Evolutionary conservation across 2,113 vertebrate genomes (phyloP).

Genomic region (Calyptomena viridis): DNA sequence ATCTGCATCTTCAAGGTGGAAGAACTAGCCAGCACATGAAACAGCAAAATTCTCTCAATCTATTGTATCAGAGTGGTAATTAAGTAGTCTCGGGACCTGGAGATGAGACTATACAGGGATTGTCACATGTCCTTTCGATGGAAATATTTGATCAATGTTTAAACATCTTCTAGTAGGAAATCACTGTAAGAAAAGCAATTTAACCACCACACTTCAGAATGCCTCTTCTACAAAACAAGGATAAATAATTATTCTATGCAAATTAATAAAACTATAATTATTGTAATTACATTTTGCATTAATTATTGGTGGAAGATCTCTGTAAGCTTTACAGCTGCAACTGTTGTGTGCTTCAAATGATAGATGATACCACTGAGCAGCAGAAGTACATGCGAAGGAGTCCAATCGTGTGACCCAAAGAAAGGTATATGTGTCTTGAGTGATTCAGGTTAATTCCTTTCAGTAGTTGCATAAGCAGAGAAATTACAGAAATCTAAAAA

Average conservation of each 20-base stretch:
- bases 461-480: not conserved
- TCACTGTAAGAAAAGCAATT: not conserved
- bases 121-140: not conserved
- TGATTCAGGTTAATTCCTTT: not conserved
- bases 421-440: not conserved
- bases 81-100: not conserved
- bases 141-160: not conserved
- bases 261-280: not conserved
- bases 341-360: not conserved
- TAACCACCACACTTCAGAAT: not conserved
- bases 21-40: not conserved
- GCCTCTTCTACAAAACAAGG: not conserved
- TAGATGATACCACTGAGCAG: not conserved
- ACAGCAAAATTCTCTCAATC: not conserved
- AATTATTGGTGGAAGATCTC: not conserved
- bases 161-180: not conserved
- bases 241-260: not conserved
- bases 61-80: not conserved
- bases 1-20: not conserved
- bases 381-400: not conserved
- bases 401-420: not conserved
- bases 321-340: not conserved
- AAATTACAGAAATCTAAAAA: not conserved
- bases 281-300: not conserved
- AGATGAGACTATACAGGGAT: not conserved